phyloP scores from a whole-genome alignment of 2,888 invertebrate species.

The Mantis religiosa region DNA sequence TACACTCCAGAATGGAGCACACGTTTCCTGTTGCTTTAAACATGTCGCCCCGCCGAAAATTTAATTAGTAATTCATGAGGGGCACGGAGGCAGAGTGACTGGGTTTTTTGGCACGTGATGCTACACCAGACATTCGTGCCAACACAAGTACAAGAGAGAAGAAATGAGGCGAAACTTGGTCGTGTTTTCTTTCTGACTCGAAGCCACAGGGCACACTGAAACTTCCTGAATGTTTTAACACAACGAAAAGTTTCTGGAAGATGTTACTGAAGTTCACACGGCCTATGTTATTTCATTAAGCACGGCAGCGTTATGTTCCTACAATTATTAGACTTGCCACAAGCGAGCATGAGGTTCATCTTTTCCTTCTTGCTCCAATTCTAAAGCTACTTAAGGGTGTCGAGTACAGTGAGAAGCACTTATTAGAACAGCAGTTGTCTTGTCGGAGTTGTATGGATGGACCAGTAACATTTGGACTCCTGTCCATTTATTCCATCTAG shows the following conservation, averaged over 20 bases:
- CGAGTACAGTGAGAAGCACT: too few species aligned
- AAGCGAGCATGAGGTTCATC: too few species aligned
- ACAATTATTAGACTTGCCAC: neutral
- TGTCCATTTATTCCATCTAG: too few species aligned
- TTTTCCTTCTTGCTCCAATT: too few species aligned
- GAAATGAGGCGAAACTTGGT: neutral
- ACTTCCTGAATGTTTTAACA: neutral
- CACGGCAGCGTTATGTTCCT: neutral
- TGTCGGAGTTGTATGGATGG: too few species aligned
- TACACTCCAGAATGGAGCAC: neutral
- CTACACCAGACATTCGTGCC: neutral
- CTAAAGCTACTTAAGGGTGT: too few species aligned
- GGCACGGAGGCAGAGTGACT: neutral
- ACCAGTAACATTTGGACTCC: too few species aligned
- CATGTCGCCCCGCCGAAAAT: neutral
- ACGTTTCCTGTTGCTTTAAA: neutral
- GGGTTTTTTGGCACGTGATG: neutral
- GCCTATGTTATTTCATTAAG: neutral
- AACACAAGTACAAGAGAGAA: neutral
- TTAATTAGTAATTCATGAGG: neutral
- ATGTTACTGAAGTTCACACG: neutral
- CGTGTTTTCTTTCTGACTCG: neutral
- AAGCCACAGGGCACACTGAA: neutral
- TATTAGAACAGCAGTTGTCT: too few species aligned
- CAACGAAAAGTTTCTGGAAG: neutral